These are phyloP conservation scores for Rhinoderma darwinii DNA, from an alignment of 2,113 vertebrate species.

Conservation along the genomic window DNA sequence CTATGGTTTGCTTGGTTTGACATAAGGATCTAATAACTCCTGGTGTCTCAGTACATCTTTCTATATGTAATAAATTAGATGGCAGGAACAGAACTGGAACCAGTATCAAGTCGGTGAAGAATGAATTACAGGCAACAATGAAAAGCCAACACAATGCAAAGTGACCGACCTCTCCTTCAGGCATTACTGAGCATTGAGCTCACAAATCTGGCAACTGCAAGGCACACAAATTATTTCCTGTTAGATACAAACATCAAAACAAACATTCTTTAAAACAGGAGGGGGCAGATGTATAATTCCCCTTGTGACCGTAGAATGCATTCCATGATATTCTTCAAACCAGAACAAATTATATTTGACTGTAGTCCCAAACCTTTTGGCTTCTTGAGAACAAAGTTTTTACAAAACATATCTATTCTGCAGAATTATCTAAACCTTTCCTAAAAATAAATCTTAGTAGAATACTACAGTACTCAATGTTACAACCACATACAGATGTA, in stretches of 20 bases:
- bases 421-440: background rate
- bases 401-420: background rate
- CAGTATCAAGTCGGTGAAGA: background rate
- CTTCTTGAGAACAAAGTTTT: background rate
- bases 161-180: slow-evolving; percentile 4
- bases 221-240: slow-evolving; percentile 36
- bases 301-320: background rate
- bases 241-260: slow-evolving; percentile 23
- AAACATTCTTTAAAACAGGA: slow-evolving; percentile 3
- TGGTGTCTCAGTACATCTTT: background rate
- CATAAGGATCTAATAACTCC: background rate
- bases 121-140: background rate
- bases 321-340: background rate
- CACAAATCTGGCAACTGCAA: background rate
- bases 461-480: background rate
- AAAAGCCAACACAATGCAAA: background rate
- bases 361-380: background rate
- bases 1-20: background rate
- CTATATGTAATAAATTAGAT: background rate
- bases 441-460: background rate
- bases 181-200: slow-evolving; percentile 4
- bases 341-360: slow-evolving; percentile 6
- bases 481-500: background rate
- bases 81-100: background rate
- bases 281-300: background rate